Base-by-base conservation (phyloP, 2,888 invertebrate genomes). In the Ischnura elegans region DNA sequence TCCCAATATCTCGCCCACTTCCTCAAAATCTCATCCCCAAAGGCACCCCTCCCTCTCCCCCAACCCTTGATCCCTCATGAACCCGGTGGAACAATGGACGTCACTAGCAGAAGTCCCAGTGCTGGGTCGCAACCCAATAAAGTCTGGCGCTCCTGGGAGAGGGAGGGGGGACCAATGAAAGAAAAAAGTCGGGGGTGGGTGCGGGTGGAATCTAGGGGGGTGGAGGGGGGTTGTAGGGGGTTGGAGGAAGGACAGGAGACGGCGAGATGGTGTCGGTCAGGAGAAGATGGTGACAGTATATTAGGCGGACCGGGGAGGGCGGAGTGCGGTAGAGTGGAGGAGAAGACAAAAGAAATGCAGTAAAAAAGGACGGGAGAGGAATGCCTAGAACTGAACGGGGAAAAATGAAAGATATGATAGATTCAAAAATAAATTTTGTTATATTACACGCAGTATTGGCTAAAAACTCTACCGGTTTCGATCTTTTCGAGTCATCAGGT, bases 51-150 rank as follows among this genome's bases (percentile, higher is more conserved):
- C 55, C 55, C 25, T 29, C 47, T 13, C 47, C n/a, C n/a, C 51
- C 47, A n/a, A 6, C 87, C 42, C 87, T 55, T 55, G 55, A 55
- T 90, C 51, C n/a, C 87, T 61, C 61, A 43, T 66, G 87, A 87
- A 87, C 51, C 87, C 42, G 61, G 90, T 90, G 90, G 90, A 90
- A 90, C 90, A 90, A 90, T 90, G 61, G 55, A 21, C 90, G 90
- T 90, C 90, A 90, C 36, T 43, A n/a, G 61, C 90, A 90, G 90
- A 61, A 90, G 55, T 61, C 90, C 55, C 90, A 61, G 61, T 43
- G 61, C 90, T 86, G 86, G 86, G 86, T 86, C 86, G 86, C 86
- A 86, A 86, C 86, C 86, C 86, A 90, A 90, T 90, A 90, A 90
- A 90, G 61, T 55, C 61, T 86, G 86, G 46, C 86, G 86, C 13